Evolutionary conservation across 2,888 invertebrate genomes (phyloP).

Genomic region (Hirtodrosophila confusa): DNA sequence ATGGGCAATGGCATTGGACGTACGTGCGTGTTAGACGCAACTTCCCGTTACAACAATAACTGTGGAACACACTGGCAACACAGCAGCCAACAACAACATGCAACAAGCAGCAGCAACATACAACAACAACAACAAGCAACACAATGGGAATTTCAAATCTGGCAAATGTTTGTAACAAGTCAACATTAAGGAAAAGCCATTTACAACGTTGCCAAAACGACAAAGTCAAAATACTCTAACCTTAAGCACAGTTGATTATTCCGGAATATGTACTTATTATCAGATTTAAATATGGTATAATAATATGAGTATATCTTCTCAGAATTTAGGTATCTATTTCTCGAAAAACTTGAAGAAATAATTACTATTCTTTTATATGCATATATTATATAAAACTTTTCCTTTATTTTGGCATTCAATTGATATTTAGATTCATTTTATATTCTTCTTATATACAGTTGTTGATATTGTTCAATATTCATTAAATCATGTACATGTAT

Average conservation of each 20-base stretch:
- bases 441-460: too few species aligned
- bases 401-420: too few species aligned
- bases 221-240: constrained; percentile 4
- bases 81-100: constrained; percentile 13
- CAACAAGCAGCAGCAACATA: constrained; percentile 6
- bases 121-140: constrained; percentile 40
- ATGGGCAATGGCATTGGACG: constrained; percentile 51
- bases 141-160: constrained; percentile 73
- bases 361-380: too few species aligned
- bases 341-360: too few species aligned
- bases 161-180: constrained; percentile 49
- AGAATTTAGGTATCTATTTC: too few species aligned
- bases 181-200: constrained; percentile 45
- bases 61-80: constrained; percentile 17
- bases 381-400: too few species aligned
- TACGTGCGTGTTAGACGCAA: constrained; percentile 75
- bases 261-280: too few species aligned
- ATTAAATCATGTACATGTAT: too few species aligned
- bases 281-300: too few species aligned
- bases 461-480: too few species aligned
- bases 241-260: not conserved
- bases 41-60: constrained; percentile 66
- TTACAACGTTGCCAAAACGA: constrained; percentile 20
- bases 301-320: too few species aligned
- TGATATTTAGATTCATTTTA: too few species aligned